Conservation (phyloP, 2,797 vertebrate genomes). For the Jordanella pulchra region DNA sequence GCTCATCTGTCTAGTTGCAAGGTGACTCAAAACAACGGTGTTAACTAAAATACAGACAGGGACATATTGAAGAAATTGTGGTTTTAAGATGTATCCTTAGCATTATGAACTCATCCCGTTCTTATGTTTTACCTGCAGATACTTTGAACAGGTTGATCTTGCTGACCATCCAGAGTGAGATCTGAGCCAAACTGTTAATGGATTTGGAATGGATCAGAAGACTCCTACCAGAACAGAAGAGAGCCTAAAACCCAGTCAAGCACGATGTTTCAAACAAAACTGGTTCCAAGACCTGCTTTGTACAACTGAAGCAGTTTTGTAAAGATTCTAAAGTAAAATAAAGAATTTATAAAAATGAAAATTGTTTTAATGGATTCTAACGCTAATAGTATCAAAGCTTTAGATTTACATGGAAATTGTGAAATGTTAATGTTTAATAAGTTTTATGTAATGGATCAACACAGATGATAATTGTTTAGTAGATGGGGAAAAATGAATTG, state of each 20-base stretch:
- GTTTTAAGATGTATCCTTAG: background rate
- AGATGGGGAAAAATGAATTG: too few relatives aligned
- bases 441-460: too few relatives aligned
- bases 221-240: background rate
- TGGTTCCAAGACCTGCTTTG: background rate
- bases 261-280: background rate
- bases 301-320: background rate
- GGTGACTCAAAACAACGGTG: constrained; percentile 63
- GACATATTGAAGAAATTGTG: background rate
- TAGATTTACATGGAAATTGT: too few relatives aligned
- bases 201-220: background rate
- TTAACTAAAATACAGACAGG: background rate
- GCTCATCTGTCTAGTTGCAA: constrained; percentile 96
- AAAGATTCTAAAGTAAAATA: background rate
- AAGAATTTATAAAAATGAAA: background rate
- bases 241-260: too few relatives aligned
- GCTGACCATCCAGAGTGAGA: constrained; percentile 64
- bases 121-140: constrained; percentile 47
- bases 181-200: background rate
- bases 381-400: too few relatives aligned
- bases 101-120: background rate
- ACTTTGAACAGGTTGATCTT: constrained; percentile 78
- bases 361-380: too few relatives aligned
- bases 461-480: too few relatives aligned
- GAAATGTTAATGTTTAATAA: too few relatives aligned